Conservation (phyloP, 1,140 invertebrate species). For the Penaeus chinensis region DNA sequence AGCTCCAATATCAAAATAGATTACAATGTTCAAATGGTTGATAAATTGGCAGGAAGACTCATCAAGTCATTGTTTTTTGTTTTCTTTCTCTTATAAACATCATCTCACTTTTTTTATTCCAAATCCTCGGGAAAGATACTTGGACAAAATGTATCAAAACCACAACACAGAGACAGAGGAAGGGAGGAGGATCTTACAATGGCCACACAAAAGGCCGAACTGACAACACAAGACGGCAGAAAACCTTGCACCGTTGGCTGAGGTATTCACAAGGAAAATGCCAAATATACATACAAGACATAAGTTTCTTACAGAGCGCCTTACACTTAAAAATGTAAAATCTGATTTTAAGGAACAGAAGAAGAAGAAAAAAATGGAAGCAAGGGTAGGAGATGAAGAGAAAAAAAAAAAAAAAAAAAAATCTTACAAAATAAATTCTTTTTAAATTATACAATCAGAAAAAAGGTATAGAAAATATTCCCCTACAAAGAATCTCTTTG, state of each 20-base stretch:
- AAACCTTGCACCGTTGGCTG: slow-evolving; percentile 23
- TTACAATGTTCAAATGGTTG: slow-evolving; percentile 9
- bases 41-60: slow-evolving; percentile 31
- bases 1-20: slow-evolving; percentile 16
- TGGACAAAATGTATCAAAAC: no score
- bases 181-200: no score
- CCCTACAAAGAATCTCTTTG: no score
- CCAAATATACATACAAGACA: slow-evolving; percentile 24
- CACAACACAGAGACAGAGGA: no score
- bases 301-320: slow-evolving; percentile 16
- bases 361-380: neutral
- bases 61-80: slow-evolving; percentile 15
- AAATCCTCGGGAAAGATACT: no score
- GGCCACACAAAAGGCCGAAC: no score
- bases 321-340: slow-evolving; percentile 13
- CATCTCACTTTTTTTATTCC: neutral
- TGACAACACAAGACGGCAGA: neutral
- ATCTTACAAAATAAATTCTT: no score
- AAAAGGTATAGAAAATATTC: no score
- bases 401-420: no score
- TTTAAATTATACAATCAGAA: no score
- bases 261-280: slow-evolving; percentile 31
- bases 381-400: no score
- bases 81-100: neutral
- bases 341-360: neutral